Evolutionary conservation across 2,113 vertebrate genomes (phyloP), one percentile per base, ranked within the genome.

Genomic region (Tympanuchus pallidicinctus): DNA sequence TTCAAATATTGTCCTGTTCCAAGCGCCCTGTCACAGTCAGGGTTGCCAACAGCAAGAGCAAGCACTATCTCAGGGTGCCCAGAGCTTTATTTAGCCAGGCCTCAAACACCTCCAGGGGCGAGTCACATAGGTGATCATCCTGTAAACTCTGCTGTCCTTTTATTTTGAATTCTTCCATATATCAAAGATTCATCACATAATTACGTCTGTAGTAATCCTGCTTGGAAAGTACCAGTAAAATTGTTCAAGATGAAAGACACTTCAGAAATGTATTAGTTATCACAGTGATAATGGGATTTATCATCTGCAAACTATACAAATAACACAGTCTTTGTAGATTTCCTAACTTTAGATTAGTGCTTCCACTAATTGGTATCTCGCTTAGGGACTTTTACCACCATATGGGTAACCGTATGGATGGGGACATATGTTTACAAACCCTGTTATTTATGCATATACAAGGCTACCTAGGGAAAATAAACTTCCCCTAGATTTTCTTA

Each of bases 341-440:
- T 80, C 52, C 61, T 70, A 76, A 93, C 76, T 95, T 95, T 18
- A 66, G 75, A 27, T 67, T 82, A 87, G 61, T 67, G n/a, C 38
- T 94, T 67, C 67, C 48, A 76, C 61, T 94, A 96, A 94, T 89
- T 93, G 78, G 21, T 91, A 42, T 73, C 61, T 92, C 92, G 61
- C 92, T 78, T 57, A 94, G 91, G 96, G 94, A 92, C 87, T 10
- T 43, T 90, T 42, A 61, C 32, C 40, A 94, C 64, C 96, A 97
- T 91, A 93, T 93, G 95, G 92, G 81, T 92, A 88, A 87, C 92
- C 88, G 94, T 97, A 97, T 94, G 96, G 88, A 64, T 56, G 30
- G 38, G 82, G 80, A 92, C 75, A 82, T 30, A 94, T 93, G 92
- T 96, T 97, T 95, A 94, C 86, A 94, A 95, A 92, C 54, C 65